A percentile compares a stretch with the other conserved stretches of the same genome.
phyloP scores from a whole-genome alignment of 1,140 invertebrate genomes.

The Zaprionus ghesquierei region DNA sequence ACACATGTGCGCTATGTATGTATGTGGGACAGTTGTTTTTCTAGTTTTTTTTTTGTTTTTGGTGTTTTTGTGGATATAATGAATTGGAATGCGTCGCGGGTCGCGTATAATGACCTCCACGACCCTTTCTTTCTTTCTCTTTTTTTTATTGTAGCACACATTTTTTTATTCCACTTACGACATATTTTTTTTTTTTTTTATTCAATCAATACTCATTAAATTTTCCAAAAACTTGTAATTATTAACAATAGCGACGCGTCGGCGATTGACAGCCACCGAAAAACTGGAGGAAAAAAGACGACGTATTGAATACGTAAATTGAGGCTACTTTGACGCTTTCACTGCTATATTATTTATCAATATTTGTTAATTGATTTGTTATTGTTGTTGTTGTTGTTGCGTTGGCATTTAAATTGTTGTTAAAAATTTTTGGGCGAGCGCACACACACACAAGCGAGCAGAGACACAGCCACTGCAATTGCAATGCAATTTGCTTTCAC shows the following conservation, averaged over 20 bases:
- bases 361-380: neutral
- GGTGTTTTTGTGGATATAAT: constrained; percentile 54
- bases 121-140: too few species aligned
- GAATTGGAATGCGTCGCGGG: constrained; percentile 59
- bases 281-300: neutral
- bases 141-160: constrained; percentile 37
- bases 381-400: too few species aligned
- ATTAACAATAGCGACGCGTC: constrained; percentile 34
- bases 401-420: neutral
- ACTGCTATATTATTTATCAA: neutral
- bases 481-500: neutral
- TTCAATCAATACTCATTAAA: constrained; percentile 81
- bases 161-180: constrained; percentile 46
- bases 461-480: neutral
- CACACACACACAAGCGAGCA: neutral
- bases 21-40: constrained; percentile 28
- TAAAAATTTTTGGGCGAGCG: neutral
- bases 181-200: constrained; percentile 57
- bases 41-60: neutral
- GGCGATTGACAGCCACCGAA: neutral
- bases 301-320: constrained; percentile 1
- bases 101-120: constrained; percentile 62
- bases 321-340: neutral
- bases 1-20: neutral
- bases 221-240: constrained; percentile 69